Evolutionary conservation across 2,888 invertebrate genomes (phyloP).

Genomic region (Pyrgus malvae): DNA sequence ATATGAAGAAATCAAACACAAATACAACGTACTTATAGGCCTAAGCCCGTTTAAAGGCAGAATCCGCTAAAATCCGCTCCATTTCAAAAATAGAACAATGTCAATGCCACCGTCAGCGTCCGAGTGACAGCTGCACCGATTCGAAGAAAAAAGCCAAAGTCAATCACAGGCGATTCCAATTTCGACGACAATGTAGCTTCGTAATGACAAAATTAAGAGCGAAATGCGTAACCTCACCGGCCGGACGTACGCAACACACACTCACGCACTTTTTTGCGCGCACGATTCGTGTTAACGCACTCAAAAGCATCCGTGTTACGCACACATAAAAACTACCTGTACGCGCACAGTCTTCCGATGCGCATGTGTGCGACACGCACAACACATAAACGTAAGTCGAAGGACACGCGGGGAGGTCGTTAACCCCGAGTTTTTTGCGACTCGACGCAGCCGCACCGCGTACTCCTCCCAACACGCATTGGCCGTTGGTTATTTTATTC

Average conservation of each 20-base stretch:
- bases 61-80: slow-evolving; percentile 5
- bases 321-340: slow-evolving; percentile 48
- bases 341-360: slow-evolving; percentile 50
- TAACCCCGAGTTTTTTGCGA: slow-evolving; percentile 77
- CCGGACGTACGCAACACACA: slow-evolving; percentile 39
- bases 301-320: slow-evolving; percentile 53
- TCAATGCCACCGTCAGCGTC: slow-evolving; percentile 11
- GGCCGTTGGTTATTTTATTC: slow-evolving; percentile 57
- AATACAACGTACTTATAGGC: not conserved
- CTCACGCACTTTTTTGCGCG: slow-evolving; percentile 50
- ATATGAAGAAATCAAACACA: no score
- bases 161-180: slow-evolving; percentile 47
- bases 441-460: slow-evolving; percentile 65
- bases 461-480: slow-evolving; percentile 68
- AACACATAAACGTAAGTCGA: slow-evolving; percentile 60
- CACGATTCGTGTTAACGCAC: slow-evolving; percentile 57
- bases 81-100: slow-evolving; percentile 20
- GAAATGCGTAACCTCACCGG: slow-evolving; percentile 49
- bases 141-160: slow-evolving; percentile 32
- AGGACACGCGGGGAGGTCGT: slow-evolving; percentile 76
- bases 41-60: not conserved
- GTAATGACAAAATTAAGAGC: slow-evolving; percentile 68
- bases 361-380: slow-evolving; percentile 45
- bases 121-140: slow-evolving; percentile 19
- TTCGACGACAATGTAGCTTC: slow-evolving; percentile 51